Evolutionary conservation across 1,140 invertebrate species (phyloP).

Genomic region (Bombus difficillimus): DNA sequence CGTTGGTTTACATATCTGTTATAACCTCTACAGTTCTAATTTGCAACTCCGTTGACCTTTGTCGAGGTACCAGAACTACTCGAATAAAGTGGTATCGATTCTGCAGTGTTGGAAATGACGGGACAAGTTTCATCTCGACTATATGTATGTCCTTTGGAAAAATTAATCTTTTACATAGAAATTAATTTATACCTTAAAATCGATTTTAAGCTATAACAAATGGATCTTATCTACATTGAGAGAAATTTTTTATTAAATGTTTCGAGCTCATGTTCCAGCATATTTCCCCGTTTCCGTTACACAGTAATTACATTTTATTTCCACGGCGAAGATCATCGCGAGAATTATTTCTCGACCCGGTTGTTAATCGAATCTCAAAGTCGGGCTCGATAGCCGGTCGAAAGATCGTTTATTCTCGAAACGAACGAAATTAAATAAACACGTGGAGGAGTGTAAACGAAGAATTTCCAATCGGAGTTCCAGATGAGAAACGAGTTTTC

Average conservation of each 20-base stretch:
- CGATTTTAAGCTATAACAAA: background rate
- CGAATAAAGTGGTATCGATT: background rate
- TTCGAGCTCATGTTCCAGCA: background rate
- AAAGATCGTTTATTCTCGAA: constrained; percentile 18
- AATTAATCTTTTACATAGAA: background rate
- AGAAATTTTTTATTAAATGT: accelerated
- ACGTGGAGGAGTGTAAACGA: constrained; percentile 12
- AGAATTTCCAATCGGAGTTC: constrained; percentile 32
- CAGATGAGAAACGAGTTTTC: constrained; percentile 31
- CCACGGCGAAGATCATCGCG: too few relatives aligned
- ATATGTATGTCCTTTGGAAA: background rate
- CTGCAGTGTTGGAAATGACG: background rate
- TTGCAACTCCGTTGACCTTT: background rate
- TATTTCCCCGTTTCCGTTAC: background rate
- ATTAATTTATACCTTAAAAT: too few relatives aligned
- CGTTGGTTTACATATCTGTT: background rate
- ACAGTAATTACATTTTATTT: background rate
- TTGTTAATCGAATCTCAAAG: constrained; percentile 35
- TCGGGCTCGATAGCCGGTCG: background rate
- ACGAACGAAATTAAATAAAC: constrained; percentile 47
- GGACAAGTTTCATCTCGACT: background rate
- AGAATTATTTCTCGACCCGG: constrained; percentile 14
- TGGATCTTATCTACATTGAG: background rate
- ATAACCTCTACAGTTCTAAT: background rate
- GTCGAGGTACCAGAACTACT: background rate